Base-by-base conservation (phyloP, 2,888 invertebrate genomes). In the Adela reaumurella region DNA sequence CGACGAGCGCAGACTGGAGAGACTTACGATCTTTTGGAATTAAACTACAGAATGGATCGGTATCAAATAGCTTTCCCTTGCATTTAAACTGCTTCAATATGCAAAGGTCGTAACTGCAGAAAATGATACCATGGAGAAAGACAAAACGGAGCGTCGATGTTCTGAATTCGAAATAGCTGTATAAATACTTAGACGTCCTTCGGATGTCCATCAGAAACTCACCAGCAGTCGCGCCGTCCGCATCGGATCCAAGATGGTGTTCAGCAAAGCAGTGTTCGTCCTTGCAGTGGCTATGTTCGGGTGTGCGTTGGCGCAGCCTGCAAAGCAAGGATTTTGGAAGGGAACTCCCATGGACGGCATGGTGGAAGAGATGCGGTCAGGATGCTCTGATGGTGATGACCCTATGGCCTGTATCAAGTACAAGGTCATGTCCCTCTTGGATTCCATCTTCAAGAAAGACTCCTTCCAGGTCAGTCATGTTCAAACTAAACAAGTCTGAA, bases 341-440 rank as follows among this genome's bases (percentile, higher is more conserved):
- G 85, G 84, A 53, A 86, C 86, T 16, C 82, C 85, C 57, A 83
- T 90, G 81, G 87, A 89, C 60, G 77, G 83, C 48, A 81, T 88
- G 73, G 86, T 91, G 46, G 88, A 88, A 61, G 89, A 89, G 69
- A 89, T 90, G 81, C 83, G 86, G 62, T 81, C 81, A 49, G 86
- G 88, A 62, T 92, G 92, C 67, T 81, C 83, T 42, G 85, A 85
- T 58, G 87, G 88, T 57, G 86, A 86, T 57, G 90, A 91, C 65
- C 87, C 89, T 17, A 82, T 90, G 50, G 87, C 90, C 55, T 92
- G 92, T 73, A 85, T 92, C 70, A 91, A 92, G 70, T 89, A 86
- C 79, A 90, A 89, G 67, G 88, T 90, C 54, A 86, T 92, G 80
- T 86, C 87, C 54, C 82, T 90, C 56, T 73, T 92, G 65, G 90